Conservation (phyloP, 2,888 invertebrate genomes). For the Trichogramma dendrolimi region DNA sequence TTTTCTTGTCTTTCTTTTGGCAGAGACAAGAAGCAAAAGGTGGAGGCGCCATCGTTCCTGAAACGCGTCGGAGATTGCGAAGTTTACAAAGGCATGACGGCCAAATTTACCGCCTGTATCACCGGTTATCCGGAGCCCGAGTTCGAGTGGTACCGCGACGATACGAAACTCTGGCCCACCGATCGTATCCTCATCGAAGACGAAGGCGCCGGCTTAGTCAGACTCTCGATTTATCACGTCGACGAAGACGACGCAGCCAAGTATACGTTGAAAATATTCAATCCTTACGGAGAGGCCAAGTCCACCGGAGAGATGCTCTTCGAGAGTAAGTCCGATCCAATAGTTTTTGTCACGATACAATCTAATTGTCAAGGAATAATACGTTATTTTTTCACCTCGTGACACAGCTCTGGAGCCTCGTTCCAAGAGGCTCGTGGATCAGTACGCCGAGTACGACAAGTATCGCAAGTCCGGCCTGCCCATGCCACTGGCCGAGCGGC, state of each 20-base stretch:
- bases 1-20: constrained; percentile 26
- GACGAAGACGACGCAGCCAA: constrained; percentile 78
- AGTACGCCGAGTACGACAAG: constrained; percentile 80
- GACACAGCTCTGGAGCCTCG: constrained; percentile 63
- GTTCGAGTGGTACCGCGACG: constrained; percentile 81
- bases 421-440: constrained; percentile 67
- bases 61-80: constrained; percentile 87
- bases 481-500: constrained; percentile 81
- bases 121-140: constrained; percentile 84
- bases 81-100: constrained; percentile 80
- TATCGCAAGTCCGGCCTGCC: constrained; percentile 80
- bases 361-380: not conserved
- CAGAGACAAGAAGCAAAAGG: constrained; percentile 69
- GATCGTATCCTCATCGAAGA: constrained; percentile 79
- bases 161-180: constrained; percentile 73
- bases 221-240: constrained; percentile 74
- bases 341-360: not conserved
- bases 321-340: constrained; percentile 62
- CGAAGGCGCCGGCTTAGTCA: constrained; percentile 76
- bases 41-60: constrained; percentile 82
- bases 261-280: constrained; percentile 78
- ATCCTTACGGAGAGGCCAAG: constrained; percentile 77
- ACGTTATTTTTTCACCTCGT: not conserved
- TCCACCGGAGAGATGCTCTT: constrained; percentile 77
- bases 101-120: constrained; percentile 89